Conservation (phyloP, 2,888 invertebrate genomes). For the Bugula neritina region DNA sequence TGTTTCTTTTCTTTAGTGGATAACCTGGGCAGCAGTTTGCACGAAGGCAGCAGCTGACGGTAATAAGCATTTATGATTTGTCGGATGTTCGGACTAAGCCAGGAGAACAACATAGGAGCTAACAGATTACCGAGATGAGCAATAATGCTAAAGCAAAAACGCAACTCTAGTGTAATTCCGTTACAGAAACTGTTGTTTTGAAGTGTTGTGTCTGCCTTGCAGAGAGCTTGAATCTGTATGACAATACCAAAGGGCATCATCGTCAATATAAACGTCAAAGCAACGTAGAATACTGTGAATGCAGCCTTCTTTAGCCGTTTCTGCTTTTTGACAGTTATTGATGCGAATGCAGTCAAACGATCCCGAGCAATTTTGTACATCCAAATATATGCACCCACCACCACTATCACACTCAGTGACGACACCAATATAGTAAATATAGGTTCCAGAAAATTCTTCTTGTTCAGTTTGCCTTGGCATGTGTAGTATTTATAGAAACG, state of each 20-base stretch:
- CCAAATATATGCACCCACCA: background rate
- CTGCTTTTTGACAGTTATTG: background rate
- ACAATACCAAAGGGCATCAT: background rate
- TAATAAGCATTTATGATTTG: background rate
- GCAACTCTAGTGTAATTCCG: background rate
- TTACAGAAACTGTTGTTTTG: background rate
- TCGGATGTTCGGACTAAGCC: background rate
- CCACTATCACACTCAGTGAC: background rate
- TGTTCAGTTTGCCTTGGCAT: background rate
- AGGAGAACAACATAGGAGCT: background rate
- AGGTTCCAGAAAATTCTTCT: background rate
- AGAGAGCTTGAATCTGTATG: background rate
- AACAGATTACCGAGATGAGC: background rate
- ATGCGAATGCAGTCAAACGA: background rate
- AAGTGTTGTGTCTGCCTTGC: background rate
- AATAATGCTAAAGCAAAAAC: background rate
- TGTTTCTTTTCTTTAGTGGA: too few relatives aligned
- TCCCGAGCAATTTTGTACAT: background rate
- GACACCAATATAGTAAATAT: background rate
- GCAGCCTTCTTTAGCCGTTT: background rate
- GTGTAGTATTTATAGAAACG: background rate
- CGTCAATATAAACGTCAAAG: background rate
- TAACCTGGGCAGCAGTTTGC: too few relatives aligned
- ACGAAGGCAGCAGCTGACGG: background rate
- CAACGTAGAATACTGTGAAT: background rate